A percentile compares a stretch with the other conserved stretches of the same genome.
These are phyloP conservation scores for Takifugu ocellatus DNA, from an alignment of 2,797 vertebrate species.

Conservation along the genomic window DNA sequence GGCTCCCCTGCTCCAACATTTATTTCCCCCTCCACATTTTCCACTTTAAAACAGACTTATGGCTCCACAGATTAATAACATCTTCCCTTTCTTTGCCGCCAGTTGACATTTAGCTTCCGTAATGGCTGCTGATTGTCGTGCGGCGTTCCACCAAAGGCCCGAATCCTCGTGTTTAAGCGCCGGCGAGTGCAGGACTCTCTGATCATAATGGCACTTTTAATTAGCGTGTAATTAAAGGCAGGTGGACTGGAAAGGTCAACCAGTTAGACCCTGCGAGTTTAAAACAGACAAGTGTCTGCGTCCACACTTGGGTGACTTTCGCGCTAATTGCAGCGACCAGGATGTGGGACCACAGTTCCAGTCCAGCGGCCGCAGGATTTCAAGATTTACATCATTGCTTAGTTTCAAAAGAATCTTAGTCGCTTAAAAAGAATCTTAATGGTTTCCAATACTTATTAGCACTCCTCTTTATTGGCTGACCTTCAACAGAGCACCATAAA, in stretches of 20 bases:
- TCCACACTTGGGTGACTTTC: slow-evolving; percentile 33
- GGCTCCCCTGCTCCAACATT: background rate
- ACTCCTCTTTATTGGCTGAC: background rate
- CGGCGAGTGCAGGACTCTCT: slow-evolving; percentile 46
- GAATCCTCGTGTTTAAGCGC: slow-evolving; percentile 46
- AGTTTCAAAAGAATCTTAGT: background rate
- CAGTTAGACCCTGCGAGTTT: slow-evolving; percentile 40
- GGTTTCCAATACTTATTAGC: background rate
- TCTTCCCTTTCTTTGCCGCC: slow-evolving; percentile 26
- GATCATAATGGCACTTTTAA: slow-evolving; percentile 65
- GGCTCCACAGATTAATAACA: slow-evolving; percentile 33
- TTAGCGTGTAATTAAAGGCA: slow-evolving; percentile 67
- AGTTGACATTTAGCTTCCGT: slow-evolving; percentile 62
- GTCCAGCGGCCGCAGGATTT: slow-evolving; percentile 3
- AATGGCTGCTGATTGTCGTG: slow-evolving; percentile 55
- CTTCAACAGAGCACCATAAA: background rate
- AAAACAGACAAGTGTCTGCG: slow-evolving; percentile 38
- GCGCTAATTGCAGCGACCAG: slow-evolving; percentile 37
- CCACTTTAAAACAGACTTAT: slow-evolving; percentile 40
- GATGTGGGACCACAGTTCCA: slow-evolving; percentile 18
- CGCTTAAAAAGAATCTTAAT: background rate
- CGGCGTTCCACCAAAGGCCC: slow-evolving; percentile 44
- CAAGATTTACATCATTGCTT: background rate
- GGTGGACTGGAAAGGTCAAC: slow-evolving; percentile 63
- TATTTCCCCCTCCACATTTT: slow-evolving; percentile 19